Evolutionary conservation across 2,888 invertebrate genomes (phyloP).

Genomic region (Ochlodes sylvanus): DNA sequence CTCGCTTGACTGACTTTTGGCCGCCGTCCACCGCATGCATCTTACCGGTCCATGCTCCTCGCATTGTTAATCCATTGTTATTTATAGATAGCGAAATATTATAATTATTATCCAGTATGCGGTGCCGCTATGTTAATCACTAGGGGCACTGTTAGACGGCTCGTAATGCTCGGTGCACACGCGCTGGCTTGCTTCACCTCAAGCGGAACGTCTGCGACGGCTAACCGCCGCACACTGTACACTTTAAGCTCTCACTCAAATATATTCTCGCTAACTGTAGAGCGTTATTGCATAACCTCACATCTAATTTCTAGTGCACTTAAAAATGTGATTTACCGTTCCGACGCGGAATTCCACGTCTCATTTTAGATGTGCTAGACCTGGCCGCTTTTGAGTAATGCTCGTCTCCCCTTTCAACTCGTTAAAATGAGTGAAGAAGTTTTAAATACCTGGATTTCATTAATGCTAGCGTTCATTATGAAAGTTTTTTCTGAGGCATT

Average conservation of each 20-base stretch:
- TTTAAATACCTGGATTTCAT: conserved; percentile 35
- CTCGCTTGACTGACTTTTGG: conserved; percentile 68
- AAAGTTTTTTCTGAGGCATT: conserved; percentile 21
- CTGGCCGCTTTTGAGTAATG: conserved; percentile 32
- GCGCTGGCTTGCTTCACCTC: conserved; percentile 53
- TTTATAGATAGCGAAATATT: conserved; percentile 61
- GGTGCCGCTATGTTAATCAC: conserved; percentile 56
- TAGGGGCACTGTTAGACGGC: conserved; percentile 52
- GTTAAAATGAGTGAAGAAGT: conserved; percentile 35
- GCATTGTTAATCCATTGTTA: conserved; percentile 72
- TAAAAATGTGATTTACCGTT: conserved; percentile 39
- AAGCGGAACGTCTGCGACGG: conserved; percentile 49
- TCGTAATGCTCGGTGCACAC: conserved; percentile 55
- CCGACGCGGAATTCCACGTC: conserved; percentile 35
- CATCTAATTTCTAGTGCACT: conserved; percentile 39
- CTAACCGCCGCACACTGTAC: conserved; percentile 27
- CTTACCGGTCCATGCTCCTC: conserved; percentile 57
- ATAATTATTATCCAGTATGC: conserved; percentile 49
- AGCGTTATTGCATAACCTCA: conserved; percentile 38
- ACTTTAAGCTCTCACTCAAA: conserved; percentile 33
- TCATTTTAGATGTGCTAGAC: conserved; percentile 35
- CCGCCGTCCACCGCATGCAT: conserved; percentile 68
- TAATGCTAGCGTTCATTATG: conserved; percentile 25
- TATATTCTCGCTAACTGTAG: conserved; percentile 36
- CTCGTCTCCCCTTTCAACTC: conserved; percentile 35